phyloP scores from a whole-genome alignment of 2,888 invertebrate species.

The Hemicrepidius hirtus region DNA sequence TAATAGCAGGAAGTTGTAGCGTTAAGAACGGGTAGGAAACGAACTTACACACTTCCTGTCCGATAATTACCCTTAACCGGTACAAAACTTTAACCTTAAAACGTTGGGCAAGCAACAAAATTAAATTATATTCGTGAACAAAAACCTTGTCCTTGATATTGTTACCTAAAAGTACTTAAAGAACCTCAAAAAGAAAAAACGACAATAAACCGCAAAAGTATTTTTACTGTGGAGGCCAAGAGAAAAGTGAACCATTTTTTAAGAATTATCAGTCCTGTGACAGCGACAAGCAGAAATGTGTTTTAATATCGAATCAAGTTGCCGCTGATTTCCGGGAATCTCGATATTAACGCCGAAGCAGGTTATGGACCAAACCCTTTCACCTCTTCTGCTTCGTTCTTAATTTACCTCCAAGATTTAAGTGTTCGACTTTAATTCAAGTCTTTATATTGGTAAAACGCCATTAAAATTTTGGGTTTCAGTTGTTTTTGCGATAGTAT shows the following conservation, averaged over 20 bases:
- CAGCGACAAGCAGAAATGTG: slow-evolving; percentile 48
- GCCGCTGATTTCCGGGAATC: slow-evolving; percentile 45
- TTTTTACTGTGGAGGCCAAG: not conserved
- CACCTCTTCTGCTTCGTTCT: not conserved
- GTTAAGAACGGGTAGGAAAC: slow-evolving; percentile 39
- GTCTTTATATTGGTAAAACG: slow-evolving; percentile 14
- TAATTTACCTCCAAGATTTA: not conserved
- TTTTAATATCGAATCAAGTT: slow-evolving; percentile 32
- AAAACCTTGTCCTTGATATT: too few relatives aligned
- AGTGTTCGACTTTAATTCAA: not conserved
- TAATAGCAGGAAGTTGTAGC: slow-evolving; percentile 46
- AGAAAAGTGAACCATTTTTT: slow-evolving; percentile 52
- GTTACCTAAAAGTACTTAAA: not conserved
- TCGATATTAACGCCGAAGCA: slow-evolving; percentile 8
- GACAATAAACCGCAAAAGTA: slow-evolving; percentile 7
- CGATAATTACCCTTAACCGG: slow-evolving; percentile 27
- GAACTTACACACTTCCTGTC: slow-evolving; percentile 34
- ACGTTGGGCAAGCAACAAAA: not conserved
- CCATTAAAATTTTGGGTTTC: slow-evolving; percentile 36
- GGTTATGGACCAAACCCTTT: not conserved
- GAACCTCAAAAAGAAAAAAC: not conserved
- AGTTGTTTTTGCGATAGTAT: slow-evolving; percentile 29
- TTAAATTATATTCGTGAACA: not conserved
- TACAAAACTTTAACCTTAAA: not conserved
- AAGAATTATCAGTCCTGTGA: slow-evolving; percentile 50